Conservation (phyloP, 1,140 invertebrate genomes). For the Paracyclopina nana region DNA sequence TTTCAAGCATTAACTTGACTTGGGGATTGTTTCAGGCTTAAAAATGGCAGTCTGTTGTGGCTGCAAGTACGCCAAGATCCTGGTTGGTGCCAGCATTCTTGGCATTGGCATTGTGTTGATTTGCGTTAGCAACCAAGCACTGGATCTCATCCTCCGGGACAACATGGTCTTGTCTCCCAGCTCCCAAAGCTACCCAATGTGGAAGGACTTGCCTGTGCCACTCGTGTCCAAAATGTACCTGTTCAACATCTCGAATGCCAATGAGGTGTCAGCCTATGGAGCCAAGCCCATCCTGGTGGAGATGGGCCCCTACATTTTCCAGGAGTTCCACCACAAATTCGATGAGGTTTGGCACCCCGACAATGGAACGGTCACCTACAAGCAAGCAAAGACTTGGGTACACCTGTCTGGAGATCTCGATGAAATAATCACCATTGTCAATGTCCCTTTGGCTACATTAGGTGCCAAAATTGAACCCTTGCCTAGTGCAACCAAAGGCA, state of each 20-base stretch:
- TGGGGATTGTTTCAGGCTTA: too few relatives aligned
- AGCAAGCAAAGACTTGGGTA: background rate
- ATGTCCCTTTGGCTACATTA: background rate
- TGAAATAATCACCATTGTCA: background rate
- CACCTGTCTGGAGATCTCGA: background rate
- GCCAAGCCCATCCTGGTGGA: constrained; percentile 28
- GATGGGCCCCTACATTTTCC: constrained; percentile 33
- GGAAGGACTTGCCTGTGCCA: constrained; percentile 25
- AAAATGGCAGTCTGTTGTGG: too few relatives aligned
- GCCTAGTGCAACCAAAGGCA: background rate
- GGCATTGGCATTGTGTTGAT: too few relatives aligned
- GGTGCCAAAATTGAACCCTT: background rate
- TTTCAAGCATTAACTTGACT: too few relatives aligned
- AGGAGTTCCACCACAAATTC: constrained; percentile 22
- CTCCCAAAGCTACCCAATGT: background rate
- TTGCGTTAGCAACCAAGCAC: too few relatives aligned
- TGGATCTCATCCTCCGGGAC: background rate
- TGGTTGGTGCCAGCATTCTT: too few relatives aligned
- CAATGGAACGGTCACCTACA: background rate
- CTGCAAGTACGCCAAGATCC: too few relatives aligned
- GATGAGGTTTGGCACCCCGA: background rate
- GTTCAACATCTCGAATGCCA: constrained; percentile 31
- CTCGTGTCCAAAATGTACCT: constrained; percentile 32
- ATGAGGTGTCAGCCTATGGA: constrained; percentile 25
- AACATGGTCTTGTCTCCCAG: background rate